phyloP scores from a whole-genome alignment of 2,113 vertebrate genomes.

The Odocoileus hemionus region DNA sequence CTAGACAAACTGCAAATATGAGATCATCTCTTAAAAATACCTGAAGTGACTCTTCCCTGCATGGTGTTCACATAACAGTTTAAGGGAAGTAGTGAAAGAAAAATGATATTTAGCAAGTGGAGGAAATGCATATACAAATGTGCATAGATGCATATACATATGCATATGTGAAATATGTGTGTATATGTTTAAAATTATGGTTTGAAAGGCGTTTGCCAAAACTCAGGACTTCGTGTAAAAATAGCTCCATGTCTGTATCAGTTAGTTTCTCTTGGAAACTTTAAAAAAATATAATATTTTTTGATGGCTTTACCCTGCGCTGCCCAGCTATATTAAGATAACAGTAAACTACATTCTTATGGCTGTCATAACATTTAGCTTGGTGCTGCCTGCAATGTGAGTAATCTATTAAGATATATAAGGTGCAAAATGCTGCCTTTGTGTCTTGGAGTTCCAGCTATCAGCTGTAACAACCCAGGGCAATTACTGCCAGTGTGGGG shows the following conservation, averaged over 20 bases:
- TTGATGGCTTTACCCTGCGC: constrained; percentile 80
- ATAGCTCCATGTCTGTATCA: constrained; percentile 76
- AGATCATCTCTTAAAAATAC: constrained; percentile 48
- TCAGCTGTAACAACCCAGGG: constrained; percentile 58
- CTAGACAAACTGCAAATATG: constrained; percentile 21
- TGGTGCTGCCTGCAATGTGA: constrained; percentile 69
- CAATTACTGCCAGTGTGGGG: constrained; percentile 68
- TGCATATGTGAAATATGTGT: constrained; percentile 67
- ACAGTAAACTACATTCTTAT: constrained; percentile 83
- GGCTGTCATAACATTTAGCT: constrained; percentile 85
- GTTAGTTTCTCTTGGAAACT: constrained; percentile 79
- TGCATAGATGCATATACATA: constrained; percentile 61
- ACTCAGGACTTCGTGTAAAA: constrained; percentile 71
- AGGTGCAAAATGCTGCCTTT: constrained; percentile 76
- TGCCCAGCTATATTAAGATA: constrained; percentile 85
- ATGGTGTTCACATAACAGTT: constrained; percentile 56
- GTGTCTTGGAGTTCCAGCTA: constrained; percentile 52
- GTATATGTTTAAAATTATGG: constrained; percentile 64
- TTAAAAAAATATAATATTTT: constrained; percentile 74
- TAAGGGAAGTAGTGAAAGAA: constrained; percentile 59
- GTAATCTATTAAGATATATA: constrained; percentile 83
- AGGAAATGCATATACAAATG: constrained; percentile 52
- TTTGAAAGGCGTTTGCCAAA: constrained; percentile 72
- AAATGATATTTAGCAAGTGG: constrained; percentile 55
- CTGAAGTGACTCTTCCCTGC: constrained; percentile 44